Evolutionary conservation across 2,113 vertebrate species (phyloP).

Genomic region (Nycticebus coucang): DNA sequence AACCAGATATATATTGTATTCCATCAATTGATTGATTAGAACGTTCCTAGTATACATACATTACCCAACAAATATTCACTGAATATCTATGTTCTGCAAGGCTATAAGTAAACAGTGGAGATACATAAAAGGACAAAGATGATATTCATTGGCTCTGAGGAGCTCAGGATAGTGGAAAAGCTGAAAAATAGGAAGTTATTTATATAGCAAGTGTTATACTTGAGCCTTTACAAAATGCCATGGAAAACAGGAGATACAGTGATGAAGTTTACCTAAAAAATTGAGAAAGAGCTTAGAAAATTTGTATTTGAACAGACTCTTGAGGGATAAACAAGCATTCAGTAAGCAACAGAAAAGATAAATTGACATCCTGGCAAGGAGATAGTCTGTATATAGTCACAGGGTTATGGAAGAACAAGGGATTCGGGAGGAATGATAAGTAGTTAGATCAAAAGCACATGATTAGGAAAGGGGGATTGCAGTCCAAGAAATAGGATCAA

Average conservation of each 20-base stretch:
- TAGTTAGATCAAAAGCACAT: background rate
- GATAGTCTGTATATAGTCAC: background rate
- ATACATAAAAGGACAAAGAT: background rate
- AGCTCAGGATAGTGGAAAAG: background rate
- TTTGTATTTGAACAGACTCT: background rate
- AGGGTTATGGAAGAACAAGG: background rate
- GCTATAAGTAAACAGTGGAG: background rate
- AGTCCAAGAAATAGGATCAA: background rate
- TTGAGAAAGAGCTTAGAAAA: background rate
- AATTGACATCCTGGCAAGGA: background rate
- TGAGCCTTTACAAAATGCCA: conserved; percentile 3
- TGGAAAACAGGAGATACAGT: background rate
- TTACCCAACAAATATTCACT: background rate
- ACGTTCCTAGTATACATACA: background rate
- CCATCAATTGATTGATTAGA: background rate
- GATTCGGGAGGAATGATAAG: background rate
- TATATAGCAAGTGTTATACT: background rate
- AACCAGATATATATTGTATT: background rate
- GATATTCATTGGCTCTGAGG: background rate
- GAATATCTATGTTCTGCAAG: background rate
- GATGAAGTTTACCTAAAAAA: background rate
- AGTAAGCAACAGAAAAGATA: background rate
- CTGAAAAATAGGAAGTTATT: background rate
- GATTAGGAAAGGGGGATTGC: background rate
- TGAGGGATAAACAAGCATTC: background rate